Conservation (phyloP, 2,888 invertebrate genomes). For the Ophion slaviceki region DNA sequence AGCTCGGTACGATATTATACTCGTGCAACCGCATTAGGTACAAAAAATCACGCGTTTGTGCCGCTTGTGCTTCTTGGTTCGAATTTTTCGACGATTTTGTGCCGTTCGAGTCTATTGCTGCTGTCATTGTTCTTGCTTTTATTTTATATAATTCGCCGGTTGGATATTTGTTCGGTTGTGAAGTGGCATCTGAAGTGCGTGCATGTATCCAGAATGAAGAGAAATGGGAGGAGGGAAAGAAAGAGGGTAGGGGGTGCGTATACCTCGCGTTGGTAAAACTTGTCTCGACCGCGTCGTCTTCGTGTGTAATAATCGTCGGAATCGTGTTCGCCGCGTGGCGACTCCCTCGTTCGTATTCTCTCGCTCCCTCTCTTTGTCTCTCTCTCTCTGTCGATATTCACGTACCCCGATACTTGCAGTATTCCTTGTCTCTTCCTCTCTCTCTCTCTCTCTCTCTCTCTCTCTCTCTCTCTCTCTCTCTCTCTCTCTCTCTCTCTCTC, state of each 20-base stretch:
- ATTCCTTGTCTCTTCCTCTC: neutral
- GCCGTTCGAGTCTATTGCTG: neutral
- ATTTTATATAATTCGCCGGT: neutral
- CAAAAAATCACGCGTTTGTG: conserved; percentile 1
- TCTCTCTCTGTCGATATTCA: neutral
- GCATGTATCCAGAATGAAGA: neutral
- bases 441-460: neutral
- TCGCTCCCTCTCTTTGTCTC: neutral
- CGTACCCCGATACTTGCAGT: conserved; percentile 17
- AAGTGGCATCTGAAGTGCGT: conserved; percentile 34
- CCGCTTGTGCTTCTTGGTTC: neutral
- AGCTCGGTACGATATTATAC: conserved; percentile 45
- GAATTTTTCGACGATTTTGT: neutral
- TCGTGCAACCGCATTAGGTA: conserved; percentile 42
- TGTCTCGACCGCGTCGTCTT: conserved; percentile 49
- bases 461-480: neutral
- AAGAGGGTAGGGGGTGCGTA: conserved; percentile 1
- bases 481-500: no score
- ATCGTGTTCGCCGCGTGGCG: conserved; percentile 49
- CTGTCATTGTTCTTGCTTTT: neutral
- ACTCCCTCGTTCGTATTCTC: conserved; percentile 22
- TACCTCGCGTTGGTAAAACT: conserved; percentile 51
- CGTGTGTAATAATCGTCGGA: conserved; percentile 30
- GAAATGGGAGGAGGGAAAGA: conserved; percentile 1
- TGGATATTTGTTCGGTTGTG: conserved; percentile 7